Conservation (phyloP, 2,888 invertebrate genomes). For the Busseola fusca region DNA sequence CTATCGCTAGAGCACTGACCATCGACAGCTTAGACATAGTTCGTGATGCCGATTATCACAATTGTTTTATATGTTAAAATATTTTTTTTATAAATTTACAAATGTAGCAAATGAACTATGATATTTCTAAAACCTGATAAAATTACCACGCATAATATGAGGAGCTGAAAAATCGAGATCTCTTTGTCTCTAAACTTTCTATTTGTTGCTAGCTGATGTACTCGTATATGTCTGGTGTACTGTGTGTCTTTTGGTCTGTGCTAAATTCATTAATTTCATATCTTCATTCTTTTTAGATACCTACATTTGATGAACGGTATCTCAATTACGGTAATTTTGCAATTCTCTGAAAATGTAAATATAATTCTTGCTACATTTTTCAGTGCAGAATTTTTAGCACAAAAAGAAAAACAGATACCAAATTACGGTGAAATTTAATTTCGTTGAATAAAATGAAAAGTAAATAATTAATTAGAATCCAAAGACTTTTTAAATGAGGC, state of each 20-base stretch:
- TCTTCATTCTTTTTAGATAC: neutral
- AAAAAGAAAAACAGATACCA: constrained; percentile 11
- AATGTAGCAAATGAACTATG: neutral
- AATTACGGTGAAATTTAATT: constrained; percentile 22
- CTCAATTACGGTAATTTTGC: neutral
- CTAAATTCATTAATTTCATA: too few species aligned
- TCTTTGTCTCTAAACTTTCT: too few species aligned
- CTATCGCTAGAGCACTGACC: neutral
- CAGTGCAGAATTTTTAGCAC: neutral
- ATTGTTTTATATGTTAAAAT: too few species aligned
- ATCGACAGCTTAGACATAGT: neutral
- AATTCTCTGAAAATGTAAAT: neutral
- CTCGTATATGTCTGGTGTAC: too few species aligned
- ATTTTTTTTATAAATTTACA: too few species aligned
- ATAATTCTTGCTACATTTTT: neutral
- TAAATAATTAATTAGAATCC: constrained; percentile 42
- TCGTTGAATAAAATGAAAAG: constrained; percentile 34
- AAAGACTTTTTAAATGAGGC: constrained; percentile 29
- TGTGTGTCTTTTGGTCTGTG: too few species aligned
- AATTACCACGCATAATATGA: too few species aligned
- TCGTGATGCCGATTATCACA: neutral
- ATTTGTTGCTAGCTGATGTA: too few species aligned
- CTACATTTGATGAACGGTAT: neutral
- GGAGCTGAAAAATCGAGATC: neutral
- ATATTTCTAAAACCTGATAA: too few species aligned